Conservation (phyloP, 2,888 invertebrate species). For the Ectemnius cavifrons region DNA sequence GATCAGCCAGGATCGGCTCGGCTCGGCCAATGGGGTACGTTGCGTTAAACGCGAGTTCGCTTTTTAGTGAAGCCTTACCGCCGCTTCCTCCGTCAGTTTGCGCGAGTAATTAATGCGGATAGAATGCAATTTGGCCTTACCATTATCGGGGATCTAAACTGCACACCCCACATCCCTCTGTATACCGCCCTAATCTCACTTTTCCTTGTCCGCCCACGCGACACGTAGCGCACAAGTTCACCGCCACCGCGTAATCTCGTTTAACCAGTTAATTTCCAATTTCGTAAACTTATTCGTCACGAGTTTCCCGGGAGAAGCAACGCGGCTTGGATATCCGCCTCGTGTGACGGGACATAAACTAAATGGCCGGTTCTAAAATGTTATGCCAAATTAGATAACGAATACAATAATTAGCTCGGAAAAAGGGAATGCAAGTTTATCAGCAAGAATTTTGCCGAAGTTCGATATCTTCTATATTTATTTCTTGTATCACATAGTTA, state of each 20-base stretch:
- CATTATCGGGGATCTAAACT: slow-evolving; percentile 6
- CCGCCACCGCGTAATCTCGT: slow-evolving; percentile 10
- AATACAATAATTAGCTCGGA: too few species aligned
- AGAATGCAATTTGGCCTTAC: slow-evolving; percentile 1
- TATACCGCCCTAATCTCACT: neutral
- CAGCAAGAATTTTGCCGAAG: too few species aligned
- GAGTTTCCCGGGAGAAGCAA: neutral
- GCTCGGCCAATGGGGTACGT: neutral
- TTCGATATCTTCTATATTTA: too few species aligned
- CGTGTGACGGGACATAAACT: too few species aligned
- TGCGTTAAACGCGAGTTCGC: neutral
- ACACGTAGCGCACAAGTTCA: neutral
- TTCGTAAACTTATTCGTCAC: slow-evolving; percentile 4
- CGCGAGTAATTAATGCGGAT: slow-evolving; percentile 2
- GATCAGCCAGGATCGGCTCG: neutral
- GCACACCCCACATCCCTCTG: neutral
- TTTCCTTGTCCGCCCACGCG: neutral
- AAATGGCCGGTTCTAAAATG: too few species aligned
- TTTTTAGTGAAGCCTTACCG: slow-evolving; percentile 1
- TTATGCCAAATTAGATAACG: too few species aligned
- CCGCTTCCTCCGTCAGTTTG: neutral
- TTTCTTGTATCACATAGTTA: too few species aligned
- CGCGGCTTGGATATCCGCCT: neutral
- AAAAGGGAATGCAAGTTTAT: too few species aligned
- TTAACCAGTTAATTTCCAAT: slow-evolving; percentile 17